Conservation (phyloP, 2,797 vertebrate genomes). For the Epinephelus coioides region DNA sequence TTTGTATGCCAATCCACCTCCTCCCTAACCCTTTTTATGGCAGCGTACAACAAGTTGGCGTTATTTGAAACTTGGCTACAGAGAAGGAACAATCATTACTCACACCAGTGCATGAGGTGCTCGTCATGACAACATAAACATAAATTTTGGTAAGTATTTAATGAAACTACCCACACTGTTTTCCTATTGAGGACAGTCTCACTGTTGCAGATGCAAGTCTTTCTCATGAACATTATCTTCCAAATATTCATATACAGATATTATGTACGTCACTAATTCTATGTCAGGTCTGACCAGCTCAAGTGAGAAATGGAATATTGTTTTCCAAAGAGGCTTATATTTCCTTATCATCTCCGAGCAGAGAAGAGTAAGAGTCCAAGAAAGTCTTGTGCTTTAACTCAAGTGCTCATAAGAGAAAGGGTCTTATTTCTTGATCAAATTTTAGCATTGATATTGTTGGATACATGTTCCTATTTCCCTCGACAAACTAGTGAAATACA, state of each 20-base stretch:
- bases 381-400: not conserved
- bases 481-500: too few relatives aligned
- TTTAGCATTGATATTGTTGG: too few relatives aligned
- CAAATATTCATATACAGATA: not conserved
- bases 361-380: not conserved
- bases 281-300: slow-evolving; percentile 15
- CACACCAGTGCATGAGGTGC: not conserved
- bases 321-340: not conserved
- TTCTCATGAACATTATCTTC: not conserved
- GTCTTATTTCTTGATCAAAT: not conserved
- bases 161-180: too few relatives aligned
- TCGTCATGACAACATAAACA: not conserved
- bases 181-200: too few relatives aligned
- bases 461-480: too few relatives aligned
- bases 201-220: not conserved
- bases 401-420: not conserved
- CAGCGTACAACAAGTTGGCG: not conserved
- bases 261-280: not conserved
- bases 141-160: too few relatives aligned
- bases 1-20: not conserved
- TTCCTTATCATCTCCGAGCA: not conserved
- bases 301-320: not conserved
- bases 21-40: not conserved
- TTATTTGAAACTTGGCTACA: not conserved
- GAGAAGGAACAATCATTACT: not conserved